Conservation (phyloP, 2,888 invertebrate species). For the Dynastes maya region DNA sequence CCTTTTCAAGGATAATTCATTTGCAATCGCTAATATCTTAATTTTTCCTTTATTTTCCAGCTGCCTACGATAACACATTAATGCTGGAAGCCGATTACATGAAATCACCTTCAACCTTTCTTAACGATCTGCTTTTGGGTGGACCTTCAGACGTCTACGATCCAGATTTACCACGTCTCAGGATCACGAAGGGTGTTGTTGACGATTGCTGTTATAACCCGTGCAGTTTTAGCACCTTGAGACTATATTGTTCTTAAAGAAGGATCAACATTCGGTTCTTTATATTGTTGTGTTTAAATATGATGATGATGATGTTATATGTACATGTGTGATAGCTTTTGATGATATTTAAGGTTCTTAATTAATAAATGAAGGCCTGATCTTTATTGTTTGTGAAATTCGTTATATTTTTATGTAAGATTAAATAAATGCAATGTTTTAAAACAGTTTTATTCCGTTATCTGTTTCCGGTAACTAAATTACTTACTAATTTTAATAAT, state of each 20-base stretch:
- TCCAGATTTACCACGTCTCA: slow-evolving; percentile 13
- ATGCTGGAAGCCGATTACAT: not conserved
- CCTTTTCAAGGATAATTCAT: too few relatives aligned
- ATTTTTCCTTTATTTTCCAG: slow-evolving; percentile 8
- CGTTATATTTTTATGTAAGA: too few relatives aligned
- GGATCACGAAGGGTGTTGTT: slow-evolving; percentile 33
- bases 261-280: not conserved
- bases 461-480: too few relatives aligned
- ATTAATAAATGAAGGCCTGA: not conserved
- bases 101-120: not conserved
- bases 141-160: not conserved
- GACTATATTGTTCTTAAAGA: slow-evolving; percentile 19
- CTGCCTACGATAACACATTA: not conserved
- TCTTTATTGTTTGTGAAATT: too few relatives aligned
- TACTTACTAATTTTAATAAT: too few relatives aligned
- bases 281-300: not conserved
- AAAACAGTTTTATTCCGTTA: too few relatives aligned
- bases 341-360: too few relatives aligned
- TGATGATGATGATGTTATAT: not conserved
- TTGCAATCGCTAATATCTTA: not conserved
- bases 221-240: slow-evolving; percentile 10
- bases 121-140: not conserved
- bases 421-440: too few relatives aligned
- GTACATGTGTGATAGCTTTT: not conserved
- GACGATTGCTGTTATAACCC: slow-evolving; percentile 33